These are phyloP conservation scores for Aeoliscus strigatus DNA, from an alignment of 2,797 vertebrate species.

Conservation along the genomic window DNA sequence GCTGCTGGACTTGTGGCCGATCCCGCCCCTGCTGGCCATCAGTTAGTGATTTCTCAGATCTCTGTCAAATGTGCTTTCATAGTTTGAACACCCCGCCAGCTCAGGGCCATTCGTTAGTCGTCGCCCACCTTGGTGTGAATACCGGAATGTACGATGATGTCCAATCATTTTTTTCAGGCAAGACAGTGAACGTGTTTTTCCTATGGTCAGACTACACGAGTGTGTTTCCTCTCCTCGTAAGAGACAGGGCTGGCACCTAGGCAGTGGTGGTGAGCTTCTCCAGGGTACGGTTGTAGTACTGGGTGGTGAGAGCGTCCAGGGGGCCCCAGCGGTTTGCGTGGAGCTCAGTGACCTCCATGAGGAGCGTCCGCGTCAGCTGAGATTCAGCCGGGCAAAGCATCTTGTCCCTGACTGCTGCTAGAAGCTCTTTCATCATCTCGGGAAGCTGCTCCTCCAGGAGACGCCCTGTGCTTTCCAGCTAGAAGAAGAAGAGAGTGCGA, in stretches of 20 bases:
- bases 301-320: constrained; percentile 89
- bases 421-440: constrained; percentile 94
- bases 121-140: too few species aligned
- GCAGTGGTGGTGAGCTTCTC: constrained; percentile 87
- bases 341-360: constrained; percentile 98
- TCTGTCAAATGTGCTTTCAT: constrained; percentile 6
- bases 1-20: constrained; percentile 25
- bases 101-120: constrained; percentile 1
- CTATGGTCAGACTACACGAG: neutral
- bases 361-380: constrained; percentile 90
- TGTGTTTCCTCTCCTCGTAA: constrained; percentile 21
- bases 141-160: too few species aligned
- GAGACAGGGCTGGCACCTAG: constrained; percentile 34
- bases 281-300: constrained; percentile 99
- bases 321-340: constrained; percentile 96
- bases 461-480: constrained; percentile 93
- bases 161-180: too few species aligned
- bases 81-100: constrained; percentile 1
- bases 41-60: neutral
- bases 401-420: constrained; percentile 90
- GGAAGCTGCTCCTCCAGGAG: constrained; percentile 97
- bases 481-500: constrained; percentile 20
- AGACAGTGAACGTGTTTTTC: too few species aligned
- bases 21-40: constrained; percentile 43
- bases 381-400: constrained; percentile 95